Evolutionary conservation across 2,888 invertebrate genomes (phyloP), one percentile per base, ranked within the genome.

Genomic region (Rotaria socialis): DNA sequence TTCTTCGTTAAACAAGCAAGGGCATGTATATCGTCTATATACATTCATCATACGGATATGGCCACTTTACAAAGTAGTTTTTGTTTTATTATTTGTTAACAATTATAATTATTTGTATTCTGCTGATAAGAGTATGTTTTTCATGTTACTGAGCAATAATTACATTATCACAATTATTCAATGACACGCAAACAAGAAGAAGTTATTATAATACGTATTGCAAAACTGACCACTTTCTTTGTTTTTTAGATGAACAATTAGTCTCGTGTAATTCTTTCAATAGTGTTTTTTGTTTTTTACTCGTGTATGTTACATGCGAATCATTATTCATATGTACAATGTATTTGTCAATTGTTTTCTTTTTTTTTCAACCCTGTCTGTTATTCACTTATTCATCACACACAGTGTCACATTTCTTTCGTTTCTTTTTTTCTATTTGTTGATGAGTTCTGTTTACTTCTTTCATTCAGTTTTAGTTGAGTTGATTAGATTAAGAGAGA

Each of bases 401-500:
- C 67, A 67, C 67, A 67, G 67, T 67, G 67, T 67, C 67, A 67
- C 67, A 67, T 35, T 67, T 19, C 67, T 4, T 41, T 67, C 35
- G 67, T 16, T 56, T 14, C 16, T 67, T 27, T 8, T 35, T 35
- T 35, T 67, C 16, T 8, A 19, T 3, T 35, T 35, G 14, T 67
- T 41, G 2, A 14, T 41, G 67, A 35, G 67, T 67, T 35, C 67
- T 27, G 16, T 67, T 67, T 10, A 19, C 35, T 67, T 27, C 14
- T 67, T 67, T 67, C 6, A 35, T 35, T 41, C 67, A 67, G 11
- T 67, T 67, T 27, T 67, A 67, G 67, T 67, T 67, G 67, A 67
- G 27, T 67, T 67, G 67, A 67, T 67, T 67, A 67, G 67, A 67
- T 67, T 35, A 67, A 35, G 67, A 35, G 67, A 67, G 67, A 67